phyloP scores from a whole-genome alignment of 2,797 vertebrate genomes.

The Brachyalestes nurse region DNA sequence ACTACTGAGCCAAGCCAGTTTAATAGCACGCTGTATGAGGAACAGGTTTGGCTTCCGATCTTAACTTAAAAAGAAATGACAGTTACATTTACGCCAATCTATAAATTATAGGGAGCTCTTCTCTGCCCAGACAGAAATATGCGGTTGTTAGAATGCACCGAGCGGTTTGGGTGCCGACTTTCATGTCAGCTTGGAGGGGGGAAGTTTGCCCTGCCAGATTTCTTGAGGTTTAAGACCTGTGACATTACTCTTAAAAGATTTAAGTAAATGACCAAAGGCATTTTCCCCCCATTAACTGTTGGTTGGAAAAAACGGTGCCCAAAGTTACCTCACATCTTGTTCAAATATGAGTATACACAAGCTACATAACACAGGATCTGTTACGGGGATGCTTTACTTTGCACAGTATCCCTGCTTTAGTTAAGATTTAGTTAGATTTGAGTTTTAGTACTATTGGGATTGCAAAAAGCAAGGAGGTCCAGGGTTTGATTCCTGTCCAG shows the following conservation, averaged over 20 bases:
- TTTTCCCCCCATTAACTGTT: neutral
- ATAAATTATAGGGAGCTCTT: slow-evolving; percentile 65
- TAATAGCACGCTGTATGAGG: neutral
- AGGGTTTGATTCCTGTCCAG: no score
- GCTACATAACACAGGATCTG: neutral
- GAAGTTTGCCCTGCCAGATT: slow-evolving; percentile 36
- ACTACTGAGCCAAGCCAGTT: neutral
- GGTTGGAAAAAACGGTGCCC: neutral
- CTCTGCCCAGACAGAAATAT: slow-evolving; percentile 47
- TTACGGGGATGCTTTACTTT: neutral
- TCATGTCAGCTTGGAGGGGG: slow-evolving; percentile 27
- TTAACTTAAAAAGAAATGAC: slow-evolving; percentile 53
- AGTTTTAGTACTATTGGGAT: no score
- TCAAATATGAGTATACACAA: neutral
- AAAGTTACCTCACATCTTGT: neutral
- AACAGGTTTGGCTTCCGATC: slow-evolving; percentile 6
- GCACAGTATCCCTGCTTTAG: neutral
- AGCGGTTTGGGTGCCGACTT: slow-evolving; percentile 30
- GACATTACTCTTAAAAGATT: neutral
- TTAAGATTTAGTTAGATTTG: no score
- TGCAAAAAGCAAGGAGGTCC: no score
- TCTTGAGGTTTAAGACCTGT: neutral
- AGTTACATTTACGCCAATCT: slow-evolving; percentile 58
- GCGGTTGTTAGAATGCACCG: slow-evolving; percentile 36
- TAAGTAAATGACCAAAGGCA: slow-evolving; percentile 1